Evolutionary conservation across 2,113 vertebrate genomes (phyloP).

Genomic region (Isichthys henryi): DNA sequence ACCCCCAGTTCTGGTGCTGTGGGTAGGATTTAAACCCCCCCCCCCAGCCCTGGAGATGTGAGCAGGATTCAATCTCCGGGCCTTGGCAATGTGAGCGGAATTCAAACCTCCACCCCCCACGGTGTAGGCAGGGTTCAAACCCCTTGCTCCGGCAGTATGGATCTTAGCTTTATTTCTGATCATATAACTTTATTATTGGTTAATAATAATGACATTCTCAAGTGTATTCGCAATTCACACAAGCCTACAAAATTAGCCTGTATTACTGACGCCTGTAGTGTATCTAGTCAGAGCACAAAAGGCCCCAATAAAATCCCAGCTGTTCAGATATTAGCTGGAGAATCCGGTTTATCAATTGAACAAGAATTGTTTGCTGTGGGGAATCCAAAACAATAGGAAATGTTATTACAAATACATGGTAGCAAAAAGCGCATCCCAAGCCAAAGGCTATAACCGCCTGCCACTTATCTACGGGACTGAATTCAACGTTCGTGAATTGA

Average conservation of each 20-base stretch:
- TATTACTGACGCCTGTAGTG: background rate
- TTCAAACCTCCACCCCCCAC: background rate
- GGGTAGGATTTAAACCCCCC: background rate
- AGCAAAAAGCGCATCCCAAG: background rate
- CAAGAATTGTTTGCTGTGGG: background rate
- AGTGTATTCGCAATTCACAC: background rate
- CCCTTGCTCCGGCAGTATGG: background rate
- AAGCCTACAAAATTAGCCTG: background rate
- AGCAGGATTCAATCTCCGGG: background rate
- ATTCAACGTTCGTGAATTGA: background rate
- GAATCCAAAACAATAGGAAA: conserved; percentile 14
- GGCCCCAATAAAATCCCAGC: background rate
- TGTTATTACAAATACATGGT: conserved; percentile 8
- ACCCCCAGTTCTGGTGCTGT: background rate
- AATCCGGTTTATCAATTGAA: background rate
- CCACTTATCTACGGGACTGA: background rate
- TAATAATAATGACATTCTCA: background rate
- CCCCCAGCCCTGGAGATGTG: accelerated
- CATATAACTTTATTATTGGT: background rate
- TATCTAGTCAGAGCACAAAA: background rate
- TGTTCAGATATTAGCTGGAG: background rate
- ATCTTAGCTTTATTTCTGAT: background rate
- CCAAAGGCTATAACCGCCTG: background rate
- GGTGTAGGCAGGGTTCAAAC: background rate
- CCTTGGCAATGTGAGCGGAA: accelerated